Percentiles rank a stretch among this genome's conserved stretches.
Conservation (phyloP, 2,797 vertebrate genomes). For the Alcedo atthis region DNA sequence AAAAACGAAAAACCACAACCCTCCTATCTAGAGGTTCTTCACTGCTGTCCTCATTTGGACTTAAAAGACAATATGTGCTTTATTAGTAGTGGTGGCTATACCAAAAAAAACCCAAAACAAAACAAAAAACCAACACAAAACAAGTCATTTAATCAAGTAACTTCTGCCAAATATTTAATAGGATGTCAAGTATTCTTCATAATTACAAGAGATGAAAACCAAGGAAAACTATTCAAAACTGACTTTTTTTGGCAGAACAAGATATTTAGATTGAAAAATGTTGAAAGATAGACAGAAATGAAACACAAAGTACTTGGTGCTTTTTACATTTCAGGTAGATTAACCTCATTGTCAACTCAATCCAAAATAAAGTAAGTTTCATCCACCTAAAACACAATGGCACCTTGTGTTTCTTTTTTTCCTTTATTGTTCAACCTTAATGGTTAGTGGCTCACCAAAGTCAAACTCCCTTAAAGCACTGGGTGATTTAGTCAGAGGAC, state of each 20-base stretch:
- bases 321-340: neutral
- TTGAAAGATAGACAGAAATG: neutral
- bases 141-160: neutral
- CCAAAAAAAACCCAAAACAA: neutral
- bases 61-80: neutral
- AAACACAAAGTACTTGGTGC: neutral
- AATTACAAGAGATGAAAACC: neutral
- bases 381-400: neutral
- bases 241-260: neutral
- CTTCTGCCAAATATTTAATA: constrained; percentile 9
- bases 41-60: neutral
- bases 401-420: neutral
- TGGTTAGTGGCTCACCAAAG: neutral
- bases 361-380: neutral
- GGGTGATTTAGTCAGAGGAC: rapidly evolving
- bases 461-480: neutral
- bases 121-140: neutral
- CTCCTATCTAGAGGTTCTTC: neutral
- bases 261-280: neutral
- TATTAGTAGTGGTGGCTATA: neutral
- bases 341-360: neutral
- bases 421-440: neutral
- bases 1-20: too few species aligned
- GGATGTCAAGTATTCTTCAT: neutral
- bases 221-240: neutral